These are phyloP conservation scores for Xiphophorus maculatus DNA, from an alignment of 2,113 vertebrate genomes.

Conservation along the genomic window DNA sequence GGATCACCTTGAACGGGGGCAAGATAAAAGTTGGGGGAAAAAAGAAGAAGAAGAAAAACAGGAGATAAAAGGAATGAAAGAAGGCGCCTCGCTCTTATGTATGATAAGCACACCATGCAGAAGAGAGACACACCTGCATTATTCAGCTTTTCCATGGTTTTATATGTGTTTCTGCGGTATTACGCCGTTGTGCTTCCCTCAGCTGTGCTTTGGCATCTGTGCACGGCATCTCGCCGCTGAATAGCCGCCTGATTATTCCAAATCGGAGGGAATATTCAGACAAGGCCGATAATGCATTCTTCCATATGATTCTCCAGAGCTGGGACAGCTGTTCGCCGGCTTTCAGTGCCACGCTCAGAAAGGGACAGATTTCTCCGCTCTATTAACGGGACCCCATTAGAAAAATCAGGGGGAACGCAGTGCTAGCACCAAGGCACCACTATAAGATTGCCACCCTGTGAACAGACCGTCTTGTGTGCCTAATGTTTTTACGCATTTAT, in stretches of 20 bases:
- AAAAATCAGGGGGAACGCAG: conserved; percentile 58
- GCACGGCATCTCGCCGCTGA: conserved; percentile 75
- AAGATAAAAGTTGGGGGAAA: conserved; percentile 22
- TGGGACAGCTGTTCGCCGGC: conserved; percentile 76
- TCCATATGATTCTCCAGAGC: conserved; percentile 79
- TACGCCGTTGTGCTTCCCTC: conserved; percentile 64
- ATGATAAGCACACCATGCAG: conserved; percentile 59
- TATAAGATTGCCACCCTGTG: neutral
- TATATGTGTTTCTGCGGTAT: conserved; percentile 57
- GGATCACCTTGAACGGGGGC: conserved; percentile 74
- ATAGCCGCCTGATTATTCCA: conserved; percentile 80
- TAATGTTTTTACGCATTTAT: neutral
- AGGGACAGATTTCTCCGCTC: conserved; percentile 73
- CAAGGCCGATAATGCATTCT: conserved; percentile 78
- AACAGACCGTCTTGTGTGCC: neutral
- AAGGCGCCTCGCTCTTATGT: conserved; percentile 56
- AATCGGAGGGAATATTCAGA: conserved; percentile 79
- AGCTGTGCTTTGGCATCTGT: conserved; percentile 79
- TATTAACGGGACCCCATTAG: conserved; percentile 71
- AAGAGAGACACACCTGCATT: conserved; percentile 72
- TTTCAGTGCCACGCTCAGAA: conserved; percentile 69
- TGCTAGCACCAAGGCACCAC: neutral
- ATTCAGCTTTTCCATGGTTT: conserved; percentile 62
- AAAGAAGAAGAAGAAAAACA: conserved; percentile 1
- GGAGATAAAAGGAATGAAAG: conserved; percentile 52